Evolutionary conservation across 2,797 vertebrate genomes (phyloP).

Genomic region (Paguma larvata): DNA sequence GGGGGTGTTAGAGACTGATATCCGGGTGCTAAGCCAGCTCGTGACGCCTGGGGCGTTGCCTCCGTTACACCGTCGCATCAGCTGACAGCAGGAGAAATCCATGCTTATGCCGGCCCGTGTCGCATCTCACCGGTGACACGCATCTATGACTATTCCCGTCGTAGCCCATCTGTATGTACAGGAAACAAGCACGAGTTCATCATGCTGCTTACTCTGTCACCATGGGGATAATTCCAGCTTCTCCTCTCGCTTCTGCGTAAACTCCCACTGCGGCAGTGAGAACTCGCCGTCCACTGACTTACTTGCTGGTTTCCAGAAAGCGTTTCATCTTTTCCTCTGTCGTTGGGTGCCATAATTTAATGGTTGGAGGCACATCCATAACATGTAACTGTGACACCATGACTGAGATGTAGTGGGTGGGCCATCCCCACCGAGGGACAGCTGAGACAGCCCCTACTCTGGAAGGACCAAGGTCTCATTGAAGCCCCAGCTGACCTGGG

Average conservation of each 20-base stretch:
- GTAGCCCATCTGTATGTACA: background rate
- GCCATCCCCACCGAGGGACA: rapidly evolving
- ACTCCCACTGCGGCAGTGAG: background rate
- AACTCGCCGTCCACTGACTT: background rate
- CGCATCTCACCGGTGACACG: background rate
- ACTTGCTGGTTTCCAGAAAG: background rate
- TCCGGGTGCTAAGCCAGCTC: background rate
- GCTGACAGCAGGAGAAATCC: background rate
- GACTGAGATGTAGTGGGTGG: background rate
- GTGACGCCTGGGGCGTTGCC: background rate
- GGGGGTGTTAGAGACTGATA: background rate
- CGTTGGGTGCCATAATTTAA: background rate
- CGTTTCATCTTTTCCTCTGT: background rate
- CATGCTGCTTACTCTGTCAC: background rate
- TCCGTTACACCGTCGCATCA: background rate
- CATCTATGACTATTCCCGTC: background rate
- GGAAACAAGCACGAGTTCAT: background rate
- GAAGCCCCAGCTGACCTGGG: background rate
- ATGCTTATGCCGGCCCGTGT: background rate
- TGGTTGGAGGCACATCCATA: no score
- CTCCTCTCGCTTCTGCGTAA: background rate
- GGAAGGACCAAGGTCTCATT: background rate
- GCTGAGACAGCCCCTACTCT: background rate
- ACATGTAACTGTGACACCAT: no score
- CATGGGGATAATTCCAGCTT: background rate